Base-by-base conservation (phyloP, 1,140 invertebrate genomes). In the Drosophila subobscura region DNA sequence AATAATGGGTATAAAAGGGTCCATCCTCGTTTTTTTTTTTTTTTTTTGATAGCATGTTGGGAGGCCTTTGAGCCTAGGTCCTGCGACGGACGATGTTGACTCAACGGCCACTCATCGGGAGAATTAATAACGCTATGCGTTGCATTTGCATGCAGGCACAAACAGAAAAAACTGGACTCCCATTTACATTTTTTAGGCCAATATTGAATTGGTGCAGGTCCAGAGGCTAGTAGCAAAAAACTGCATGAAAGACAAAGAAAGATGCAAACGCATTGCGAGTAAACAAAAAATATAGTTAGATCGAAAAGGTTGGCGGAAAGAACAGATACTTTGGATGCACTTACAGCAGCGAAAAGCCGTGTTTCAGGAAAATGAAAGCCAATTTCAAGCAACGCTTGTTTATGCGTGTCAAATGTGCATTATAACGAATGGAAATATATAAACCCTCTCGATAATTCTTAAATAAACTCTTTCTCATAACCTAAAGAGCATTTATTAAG, bases 61-160 rank as follows among this genome's bases (percentile, higher is more conserved):
- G 10, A 7, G 47, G 25, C 33, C 33, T 37, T 37, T 10, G 33
- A 8, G 33, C 29, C 2, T 3, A 53, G 16, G 40, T 6, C 23
- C 25, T 53, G 12, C 3, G 16, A 50, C 53, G 61, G 61, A 20
- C 16, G 16, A 20, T 20, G 41, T 63, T 63, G 44, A 66, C 75
- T 83, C 79, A 84, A 71, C 79, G 79, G 64, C 79, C 73, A 65
- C 63, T 81, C 79, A 83, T 56, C 57, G 29, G 22, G 47, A 72
- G 76, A 84, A 83, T 83, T 83, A 83, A 75, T 75, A 57, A 84
- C 59, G 60, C 79, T 65, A 78, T 78, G 63, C 77, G 44, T 55
- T 46, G 59, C 63, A 79, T 65, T 74, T 77, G 41, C 68, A 74
- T 58, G 61, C 54, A 55, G 42, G 42, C 25, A 20, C 0, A 10